Evolutionary conservation across 2,888 invertebrate genomes (phyloP).

Genomic region (Tenthredo distinguenda): DNA sequence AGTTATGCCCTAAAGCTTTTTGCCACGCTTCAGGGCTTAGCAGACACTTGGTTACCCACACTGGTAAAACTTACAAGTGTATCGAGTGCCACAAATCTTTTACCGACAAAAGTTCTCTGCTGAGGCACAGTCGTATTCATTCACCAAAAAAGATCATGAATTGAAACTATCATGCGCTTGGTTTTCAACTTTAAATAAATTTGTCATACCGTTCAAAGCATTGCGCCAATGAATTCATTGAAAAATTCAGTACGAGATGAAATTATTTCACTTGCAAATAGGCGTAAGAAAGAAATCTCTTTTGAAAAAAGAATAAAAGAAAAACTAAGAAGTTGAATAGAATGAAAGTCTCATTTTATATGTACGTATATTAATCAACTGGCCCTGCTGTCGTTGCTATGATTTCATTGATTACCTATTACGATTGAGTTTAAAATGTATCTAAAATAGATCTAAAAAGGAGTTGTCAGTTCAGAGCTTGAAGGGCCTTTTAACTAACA

Average conservation of each 20-base stretch:
- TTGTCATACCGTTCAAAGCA: neutral
- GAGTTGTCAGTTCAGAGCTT: neutral
- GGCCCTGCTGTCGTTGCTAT: constrained; percentile 10
- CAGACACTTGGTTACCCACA: constrained; percentile 84
- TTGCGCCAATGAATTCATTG: neutral
- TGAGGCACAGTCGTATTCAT: constrained; percentile 81
- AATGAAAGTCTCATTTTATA: constrained; percentile 30
- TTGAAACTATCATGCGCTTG: neutral
- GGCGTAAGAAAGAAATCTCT: neutral
- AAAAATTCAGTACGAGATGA: neutral
- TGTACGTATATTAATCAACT: neutral
- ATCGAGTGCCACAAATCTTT: constrained; percentile 84
- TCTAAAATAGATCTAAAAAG: neutral
- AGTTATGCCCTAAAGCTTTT: constrained; percentile 83
- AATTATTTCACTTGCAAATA: constrained; percentile 6
- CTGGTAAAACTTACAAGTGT: constrained; percentile 84
- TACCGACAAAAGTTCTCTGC: constrained; percentile 86
- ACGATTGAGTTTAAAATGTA: neutral
- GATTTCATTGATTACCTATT: neutral
- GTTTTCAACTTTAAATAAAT: neutral
- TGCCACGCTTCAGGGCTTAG: constrained; percentile 83
- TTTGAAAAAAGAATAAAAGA: neutral
- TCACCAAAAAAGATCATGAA: constrained; percentile 71
- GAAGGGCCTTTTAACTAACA: neutral
- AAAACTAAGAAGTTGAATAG: neutral